Percentiles rank a stretch among this genome's conserved stretches.
Conservation (phyloP, 2,113 vertebrate species). For the Martes martes region DNA sequence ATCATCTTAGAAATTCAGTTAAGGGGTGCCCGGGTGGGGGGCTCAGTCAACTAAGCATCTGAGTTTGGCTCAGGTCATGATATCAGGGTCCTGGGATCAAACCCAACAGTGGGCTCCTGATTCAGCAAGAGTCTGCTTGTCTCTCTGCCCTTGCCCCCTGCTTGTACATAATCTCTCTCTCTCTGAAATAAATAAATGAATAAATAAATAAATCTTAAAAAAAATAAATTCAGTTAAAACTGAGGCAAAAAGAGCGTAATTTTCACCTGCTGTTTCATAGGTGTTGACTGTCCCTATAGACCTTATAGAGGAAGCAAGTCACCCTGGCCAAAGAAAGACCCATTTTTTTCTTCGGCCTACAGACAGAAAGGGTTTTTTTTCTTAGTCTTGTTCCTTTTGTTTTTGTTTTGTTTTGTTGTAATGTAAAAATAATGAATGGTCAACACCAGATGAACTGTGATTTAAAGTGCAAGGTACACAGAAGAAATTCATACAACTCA, state of each 20-base stretch:
- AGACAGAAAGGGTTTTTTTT: not conserved
- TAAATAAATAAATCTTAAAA: not conserved
- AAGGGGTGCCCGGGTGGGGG: too few relatives aligned
- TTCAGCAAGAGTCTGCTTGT: not conserved
- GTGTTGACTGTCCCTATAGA: too few relatives aligned
- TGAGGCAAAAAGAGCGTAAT: not conserved
- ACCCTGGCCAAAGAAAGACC: not conserved
- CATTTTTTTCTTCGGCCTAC: not conserved
- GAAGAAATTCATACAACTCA: too few relatives aligned
- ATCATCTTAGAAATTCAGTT: not conserved
- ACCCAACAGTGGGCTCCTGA: too few relatives aligned
- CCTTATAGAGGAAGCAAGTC: not conserved
- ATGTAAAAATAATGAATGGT: not conserved
- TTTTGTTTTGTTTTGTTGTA: not conserved
- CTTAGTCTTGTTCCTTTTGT: not conserved
- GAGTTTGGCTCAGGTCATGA: not conserved
- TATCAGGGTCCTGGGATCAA: not conserved
- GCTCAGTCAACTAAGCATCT: not conserved
- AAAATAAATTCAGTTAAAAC: not conserved
- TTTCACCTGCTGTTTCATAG: accelerated
- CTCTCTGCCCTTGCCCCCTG: not conserved
- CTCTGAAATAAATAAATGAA: not conserved
- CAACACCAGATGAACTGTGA: too few relatives aligned
- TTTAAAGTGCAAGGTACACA: not conserved
- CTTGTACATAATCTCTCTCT: not conserved